Evolutionary conservation across 2,797 vertebrate species (phyloP).

Genomic region (Argyrosomus regius): DNA sequence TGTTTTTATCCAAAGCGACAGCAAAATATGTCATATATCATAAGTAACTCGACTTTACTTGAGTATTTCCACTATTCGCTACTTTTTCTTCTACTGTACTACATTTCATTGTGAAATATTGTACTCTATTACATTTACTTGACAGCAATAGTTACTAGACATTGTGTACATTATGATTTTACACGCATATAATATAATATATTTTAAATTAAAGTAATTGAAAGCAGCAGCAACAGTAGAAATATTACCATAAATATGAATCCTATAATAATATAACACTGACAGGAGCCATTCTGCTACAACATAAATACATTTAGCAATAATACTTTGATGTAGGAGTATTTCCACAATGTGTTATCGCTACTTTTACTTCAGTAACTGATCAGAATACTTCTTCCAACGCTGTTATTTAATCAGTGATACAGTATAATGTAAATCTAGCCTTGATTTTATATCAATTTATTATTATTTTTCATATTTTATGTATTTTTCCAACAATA

Average conservation of each 20-base stretch:
- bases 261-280: neutral
- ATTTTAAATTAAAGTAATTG: too few species aligned
- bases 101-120: neutral
- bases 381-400: neutral
- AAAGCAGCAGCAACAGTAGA: too few species aligned
- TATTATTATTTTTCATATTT: neutral
- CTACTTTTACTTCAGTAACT: neutral
- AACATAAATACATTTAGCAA: neutral
- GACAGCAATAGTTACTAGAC: neutral
- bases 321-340: neutral
- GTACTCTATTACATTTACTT: neutral
- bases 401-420: neutral
- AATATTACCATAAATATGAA: neutral
- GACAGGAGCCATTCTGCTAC: too few species aligned
- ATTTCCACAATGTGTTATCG: neutral
- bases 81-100: neutral
- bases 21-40: too few species aligned
- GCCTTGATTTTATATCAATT: neutral
- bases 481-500: neutral
- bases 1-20: too few species aligned
- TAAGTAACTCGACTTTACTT: neutral
- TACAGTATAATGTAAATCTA: neutral
- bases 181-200: neutral
- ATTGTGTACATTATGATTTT: neutral
- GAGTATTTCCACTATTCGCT: neutral